Percentiles rank a stretch among this genome's conserved stretches.
Conservation (phyloP, 2,113 vertebrate genomes). For the Ceyx melanurus region DNA sequence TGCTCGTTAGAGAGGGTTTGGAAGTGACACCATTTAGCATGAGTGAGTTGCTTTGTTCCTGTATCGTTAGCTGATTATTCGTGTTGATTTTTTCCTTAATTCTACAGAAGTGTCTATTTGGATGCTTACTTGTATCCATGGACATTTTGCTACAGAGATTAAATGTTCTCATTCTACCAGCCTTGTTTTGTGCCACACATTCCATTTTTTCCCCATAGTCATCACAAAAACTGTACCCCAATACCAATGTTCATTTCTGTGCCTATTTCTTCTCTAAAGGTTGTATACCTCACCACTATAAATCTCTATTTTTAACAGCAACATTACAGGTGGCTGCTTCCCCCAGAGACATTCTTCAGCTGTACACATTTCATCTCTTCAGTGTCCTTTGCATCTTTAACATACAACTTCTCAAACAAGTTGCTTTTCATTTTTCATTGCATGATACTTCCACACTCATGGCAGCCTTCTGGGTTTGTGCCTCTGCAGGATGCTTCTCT, state of each 20-base stretch:
- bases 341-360: not conserved
- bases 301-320: not conserved
- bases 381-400: not conserved
- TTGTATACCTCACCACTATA: not conserved
- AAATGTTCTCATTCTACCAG: not conserved
- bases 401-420: not conserved
- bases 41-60: constrained; percentile 40
- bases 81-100: constrained; percentile 2
- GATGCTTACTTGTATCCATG: not conserved
- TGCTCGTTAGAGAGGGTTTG: not conserved
- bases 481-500: not conserved
- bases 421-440: not conserved
- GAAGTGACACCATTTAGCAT: constrained; percentile 29
- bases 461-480: not conserved
- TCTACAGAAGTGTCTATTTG: not conserved
- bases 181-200: not conserved
- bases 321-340: not conserved
- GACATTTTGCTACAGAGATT: not conserved
- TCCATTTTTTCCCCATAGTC: not conserved
- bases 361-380: not conserved
- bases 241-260: not conserved
- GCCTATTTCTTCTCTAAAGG: not conserved
- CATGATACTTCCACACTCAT: not conserved
- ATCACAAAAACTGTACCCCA: not conserved
- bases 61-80: not conserved